These are phyloP conservation scores for Syngnathus scovelli DNA, from an alignment of 2,113 vertebrate species.

Conservation along the genomic window DNA sequence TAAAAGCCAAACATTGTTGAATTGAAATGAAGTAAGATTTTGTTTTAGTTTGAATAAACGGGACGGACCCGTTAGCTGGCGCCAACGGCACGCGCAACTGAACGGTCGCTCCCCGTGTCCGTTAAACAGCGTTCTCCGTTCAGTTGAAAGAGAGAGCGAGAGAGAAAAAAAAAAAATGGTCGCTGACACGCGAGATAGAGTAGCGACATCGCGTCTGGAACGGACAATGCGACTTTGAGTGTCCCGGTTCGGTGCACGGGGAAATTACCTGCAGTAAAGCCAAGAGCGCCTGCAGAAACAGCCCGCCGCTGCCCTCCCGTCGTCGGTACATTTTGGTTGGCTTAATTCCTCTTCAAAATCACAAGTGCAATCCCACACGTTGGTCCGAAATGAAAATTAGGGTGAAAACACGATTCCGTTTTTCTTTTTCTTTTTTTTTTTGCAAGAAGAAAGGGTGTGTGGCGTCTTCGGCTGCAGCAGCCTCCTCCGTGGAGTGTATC, in stretches of 20 bases:
- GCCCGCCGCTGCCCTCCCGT: constrained; percentile 54
- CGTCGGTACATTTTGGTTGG: constrained; percentile 59
- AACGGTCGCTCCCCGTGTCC: not conserved
- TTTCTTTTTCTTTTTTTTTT: constrained; percentile 27
- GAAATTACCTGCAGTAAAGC: constrained; percentile 68
- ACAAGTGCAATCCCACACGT: constrained; percentile 25
- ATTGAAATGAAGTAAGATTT: too few species aligned
- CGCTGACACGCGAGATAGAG: not conserved
- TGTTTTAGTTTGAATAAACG: not conserved
- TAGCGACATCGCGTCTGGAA: constrained; percentile 1
- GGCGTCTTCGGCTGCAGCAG: constrained; percentile 47
- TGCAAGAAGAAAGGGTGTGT: constrained; percentile 51
- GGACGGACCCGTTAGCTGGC: not conserved
- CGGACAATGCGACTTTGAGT: not conserved
- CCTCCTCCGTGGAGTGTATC: constrained; percentile 48
- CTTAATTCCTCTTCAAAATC: not conserved
- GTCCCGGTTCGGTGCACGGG: constrained; percentile 23
- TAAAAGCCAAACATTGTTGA: not conserved
- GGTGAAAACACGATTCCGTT: constrained; percentile 44
- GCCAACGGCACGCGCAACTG: not conserved
- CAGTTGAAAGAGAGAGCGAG: not conserved
- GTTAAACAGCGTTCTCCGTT: not conserved
- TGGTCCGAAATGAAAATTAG: constrained; percentile 16
- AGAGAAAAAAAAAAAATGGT: not conserved
- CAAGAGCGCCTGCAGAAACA: constrained; percentile 59